Evolutionary conservation across 2,888 invertebrate species (phyloP).

Genomic region (Strigamia transsilvanica): DNA sequence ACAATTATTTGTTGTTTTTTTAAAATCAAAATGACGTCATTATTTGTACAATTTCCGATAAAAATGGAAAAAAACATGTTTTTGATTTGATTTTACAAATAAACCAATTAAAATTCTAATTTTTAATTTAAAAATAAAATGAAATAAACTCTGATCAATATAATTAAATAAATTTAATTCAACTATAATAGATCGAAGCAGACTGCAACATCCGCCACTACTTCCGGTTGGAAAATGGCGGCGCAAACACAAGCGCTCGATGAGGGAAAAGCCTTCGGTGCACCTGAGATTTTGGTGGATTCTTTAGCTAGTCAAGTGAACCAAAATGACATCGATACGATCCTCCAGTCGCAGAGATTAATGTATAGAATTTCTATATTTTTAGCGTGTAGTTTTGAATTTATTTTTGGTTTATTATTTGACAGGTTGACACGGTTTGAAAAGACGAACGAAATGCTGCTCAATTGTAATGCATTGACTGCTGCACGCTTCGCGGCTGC

Average conservation of each 20-base stretch:
- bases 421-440: slow-evolving; percentile 92
- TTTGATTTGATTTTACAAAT: too few relatives aligned
- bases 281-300: slow-evolving; percentile 92
- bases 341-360: slow-evolving; percentile 90
- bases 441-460: slow-evolving; percentile 98
- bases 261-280: slow-evolving; percentile 68
- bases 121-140: too few relatives aligned
- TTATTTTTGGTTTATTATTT: slow-evolving; percentile 31
- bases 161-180: too few relatives aligned
- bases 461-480: slow-evolving; percentile 95
- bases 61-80: too few relatives aligned
- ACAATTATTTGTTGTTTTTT: too few relatives aligned
- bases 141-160: too few relatives aligned
- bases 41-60: too few relatives aligned
- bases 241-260: background rate
- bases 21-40: too few relatives aligned
- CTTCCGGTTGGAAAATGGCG: background rate
- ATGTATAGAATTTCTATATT: slow-evolving; percentile 71
- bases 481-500: slow-evolving; percentile 85
- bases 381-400: background rate
- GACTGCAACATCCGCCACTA: background rate
- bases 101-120: too few relatives aligned
- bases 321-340: slow-evolving; percentile 87
- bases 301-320: slow-evolving; percentile 90
- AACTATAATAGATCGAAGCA: background rate